phyloP scores from a whole-genome alignment of 2,888 invertebrate species.

The Limnephilus lunatus region DNA sequence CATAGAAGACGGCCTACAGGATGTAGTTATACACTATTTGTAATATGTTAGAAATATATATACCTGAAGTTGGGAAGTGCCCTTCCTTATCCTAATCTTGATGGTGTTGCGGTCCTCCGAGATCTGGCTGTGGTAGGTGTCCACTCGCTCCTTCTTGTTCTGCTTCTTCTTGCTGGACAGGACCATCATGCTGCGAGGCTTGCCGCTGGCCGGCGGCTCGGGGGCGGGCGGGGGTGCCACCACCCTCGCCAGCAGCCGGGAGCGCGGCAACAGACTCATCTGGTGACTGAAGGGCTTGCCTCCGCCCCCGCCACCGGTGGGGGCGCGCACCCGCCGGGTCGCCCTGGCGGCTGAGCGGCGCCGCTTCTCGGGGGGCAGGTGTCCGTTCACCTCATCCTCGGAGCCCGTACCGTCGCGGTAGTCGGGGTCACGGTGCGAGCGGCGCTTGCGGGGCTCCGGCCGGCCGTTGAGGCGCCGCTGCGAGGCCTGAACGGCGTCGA shows the following conservation, averaged over 20 bases:
- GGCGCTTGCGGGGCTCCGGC: constrained; percentile 65
- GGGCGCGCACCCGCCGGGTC: constrained; percentile 2
- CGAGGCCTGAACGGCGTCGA: constrained; percentile 74
- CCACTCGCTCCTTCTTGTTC: constrained; percentile 71
- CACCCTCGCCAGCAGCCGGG: constrained; percentile 68
- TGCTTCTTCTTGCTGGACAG: constrained; percentile 69
- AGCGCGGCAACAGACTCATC: constrained; percentile 76
- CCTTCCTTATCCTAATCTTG: constrained; percentile 84
- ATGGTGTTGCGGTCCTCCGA: constrained; percentile 82
- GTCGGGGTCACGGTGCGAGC: constrained; percentile 42
- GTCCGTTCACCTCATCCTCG: constrained; percentile 23
- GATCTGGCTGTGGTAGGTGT: constrained; percentile 80
- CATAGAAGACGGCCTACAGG: neutral
- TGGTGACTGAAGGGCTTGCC: constrained; percentile 77
- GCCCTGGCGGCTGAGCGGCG: constrained; percentile 17
- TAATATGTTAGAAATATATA: neutral
- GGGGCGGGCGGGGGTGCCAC: constrained; percentile 67
- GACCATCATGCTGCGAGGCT: constrained; percentile 73
- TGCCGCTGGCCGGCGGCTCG: constrained; percentile 75
- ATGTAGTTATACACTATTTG: neutral
- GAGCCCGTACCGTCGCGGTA: constrained; percentile 51
- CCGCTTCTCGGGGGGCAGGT: constrained; percentile 29
- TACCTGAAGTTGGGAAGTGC: constrained; percentile 71
- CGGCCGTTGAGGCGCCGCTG: constrained; percentile 71
- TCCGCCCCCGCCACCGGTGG: constrained; percentile 71